Percentiles rank a stretch among this genome's conserved stretches.
Conservation (phyloP, 2,797 vertebrate species). For the Champsocephalus gunnari region DNA sequence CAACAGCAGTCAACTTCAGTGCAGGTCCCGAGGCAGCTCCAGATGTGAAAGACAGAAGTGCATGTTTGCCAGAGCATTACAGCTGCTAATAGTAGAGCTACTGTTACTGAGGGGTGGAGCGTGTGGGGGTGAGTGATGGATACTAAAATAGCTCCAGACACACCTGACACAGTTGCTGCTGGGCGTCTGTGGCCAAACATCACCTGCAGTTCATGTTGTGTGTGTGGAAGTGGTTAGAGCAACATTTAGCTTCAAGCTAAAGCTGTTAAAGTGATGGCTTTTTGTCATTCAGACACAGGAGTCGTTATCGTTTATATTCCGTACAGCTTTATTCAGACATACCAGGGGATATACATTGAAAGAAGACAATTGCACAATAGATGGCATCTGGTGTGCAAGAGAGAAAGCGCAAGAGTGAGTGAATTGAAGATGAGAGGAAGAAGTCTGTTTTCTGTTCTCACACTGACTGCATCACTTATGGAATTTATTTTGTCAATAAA, state of each 20-base stretch:
- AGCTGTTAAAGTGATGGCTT: background rate
- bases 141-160: slow-evolving; percentile 31
- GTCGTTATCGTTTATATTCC: background rate
- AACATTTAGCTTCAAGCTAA: background rate
- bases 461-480: background rate
- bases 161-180: slow-evolving; percentile 8
- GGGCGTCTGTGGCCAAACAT: slow-evolving; percentile 10
- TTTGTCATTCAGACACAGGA: background rate
- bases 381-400: background rate
- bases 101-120: slow-evolving; percentile 28
- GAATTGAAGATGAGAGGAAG: background rate
- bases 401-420: background rate
- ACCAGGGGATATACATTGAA: background rate
- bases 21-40: slow-evolving; percentile 50
- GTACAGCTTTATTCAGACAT: background rate
- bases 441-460: background rate
- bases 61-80: slow-evolving; percentile 44
- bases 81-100: slow-evolving; percentile 46
- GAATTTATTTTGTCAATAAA: background rate
- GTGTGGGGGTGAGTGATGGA: slow-evolving; percentile 11
- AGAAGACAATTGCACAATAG: background rate
- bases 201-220: background rate
- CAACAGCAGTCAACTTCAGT: slow-evolving; percentile 66
- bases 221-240: background rate
- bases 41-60: slow-evolving; percentile 66